Evolutionary conservation across 1,140 invertebrate genomes (phyloP), one percentile per base, ranked within the genome.

Genomic region (Venturia canescens): DNA sequence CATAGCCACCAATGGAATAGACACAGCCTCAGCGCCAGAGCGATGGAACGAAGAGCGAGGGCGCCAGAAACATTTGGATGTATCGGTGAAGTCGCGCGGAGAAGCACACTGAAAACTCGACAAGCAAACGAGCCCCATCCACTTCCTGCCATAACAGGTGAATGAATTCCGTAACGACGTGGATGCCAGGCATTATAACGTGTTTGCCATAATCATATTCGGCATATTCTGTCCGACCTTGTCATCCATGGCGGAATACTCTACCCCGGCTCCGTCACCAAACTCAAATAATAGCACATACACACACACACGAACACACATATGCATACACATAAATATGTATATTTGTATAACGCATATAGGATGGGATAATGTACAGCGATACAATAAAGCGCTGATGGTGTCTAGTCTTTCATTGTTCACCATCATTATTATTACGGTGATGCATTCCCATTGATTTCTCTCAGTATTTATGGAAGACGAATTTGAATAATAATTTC

Each of bases 201-300:
- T 27, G 81, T 83, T 81, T 70, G 66, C 44, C 70, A 79, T 84
- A 86, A 84, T 78, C 75, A 83, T 78, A 79, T 83, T 80, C 69
- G 60, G 26, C 16, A 53, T 79, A 74, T 76, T 48, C 26, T 53
- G 50, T 48, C 27, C 67, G 63, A 74, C 23, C 48, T 31, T 48
- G 48, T 74, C 71, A 74, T 74, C 48, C 71, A 48, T 23, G 71
- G 21, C 23, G 60, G 44, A 38, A 44, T 48, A 29, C 44, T 74
- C 38, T 57, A 48, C 53, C 48, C 27, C 2, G 11, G 15, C 44
- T 74, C 48, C 53, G 31, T 44, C 34, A 27, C 38, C 31, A 71
- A 38, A 71, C 34, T 44, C 69, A 44, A 71, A 71, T 71, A 71
- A 63, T 63, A 48, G 69, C 44, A 71, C 69, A n/a, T 16, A 69